A percentile compares a stretch with the other conserved stretches of the same genome.
phyloP scores from a whole-genome alignment of 2,113 vertebrate species.

The Indicator maculatus region DNA sequence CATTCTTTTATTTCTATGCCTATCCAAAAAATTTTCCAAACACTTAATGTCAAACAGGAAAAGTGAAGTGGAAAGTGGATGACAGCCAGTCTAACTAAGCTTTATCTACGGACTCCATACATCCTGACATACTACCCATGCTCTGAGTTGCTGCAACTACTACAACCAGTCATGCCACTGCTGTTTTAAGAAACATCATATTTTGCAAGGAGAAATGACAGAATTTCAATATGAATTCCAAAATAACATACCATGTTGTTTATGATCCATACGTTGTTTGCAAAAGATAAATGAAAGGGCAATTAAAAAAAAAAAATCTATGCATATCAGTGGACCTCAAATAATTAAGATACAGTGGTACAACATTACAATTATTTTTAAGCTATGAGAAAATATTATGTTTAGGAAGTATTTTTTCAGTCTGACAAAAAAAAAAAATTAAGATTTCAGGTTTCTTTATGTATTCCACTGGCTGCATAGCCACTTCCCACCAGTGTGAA shows the following conservation, averaged over 20 bases:
- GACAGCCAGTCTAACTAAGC: constrained; percentile 37
- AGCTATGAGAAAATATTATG: neutral
- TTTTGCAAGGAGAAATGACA: neutral
- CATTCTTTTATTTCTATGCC: constrained; percentile 43
- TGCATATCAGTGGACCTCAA: neutral
- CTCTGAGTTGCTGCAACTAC: neutral
- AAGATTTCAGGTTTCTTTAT: neutral
- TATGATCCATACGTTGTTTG: neutral
- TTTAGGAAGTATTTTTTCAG: neutral
- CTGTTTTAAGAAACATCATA: neutral
- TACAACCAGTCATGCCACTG: neutral
- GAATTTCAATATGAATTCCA: neutral
- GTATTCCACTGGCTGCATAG: neutral
- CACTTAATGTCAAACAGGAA: constrained; percentile 55
- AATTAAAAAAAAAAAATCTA: neutral
- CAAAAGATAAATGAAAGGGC: neutral
- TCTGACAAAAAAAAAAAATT: neutral
- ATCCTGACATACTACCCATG: constrained; percentile 38
- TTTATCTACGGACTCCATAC: constrained; percentile 38
- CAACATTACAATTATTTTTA: neutral
- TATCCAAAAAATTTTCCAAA: constrained; percentile 44
- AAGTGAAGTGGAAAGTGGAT: constrained; percentile 64
- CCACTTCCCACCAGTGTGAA: neutral
- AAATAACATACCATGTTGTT: neutral
- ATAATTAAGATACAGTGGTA: neutral